Conservation (phyloP, 2,797 vertebrate species). For the Gephyroberyx darwinii region DNA sequence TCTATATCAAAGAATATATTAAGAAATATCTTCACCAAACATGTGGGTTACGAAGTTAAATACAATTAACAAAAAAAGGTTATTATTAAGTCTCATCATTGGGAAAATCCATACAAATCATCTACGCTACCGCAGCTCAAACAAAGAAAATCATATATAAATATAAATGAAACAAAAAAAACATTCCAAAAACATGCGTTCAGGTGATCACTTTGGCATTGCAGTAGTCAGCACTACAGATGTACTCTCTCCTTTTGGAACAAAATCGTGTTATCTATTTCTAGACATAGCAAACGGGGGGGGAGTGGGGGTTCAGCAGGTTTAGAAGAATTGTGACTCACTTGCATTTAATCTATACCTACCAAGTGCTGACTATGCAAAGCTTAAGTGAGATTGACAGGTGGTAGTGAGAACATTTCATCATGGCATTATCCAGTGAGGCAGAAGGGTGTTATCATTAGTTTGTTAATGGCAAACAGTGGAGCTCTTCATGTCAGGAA, state of each 20-base stretch:
- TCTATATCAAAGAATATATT: slow-evolving; percentile 27
- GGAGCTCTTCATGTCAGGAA: slow-evolving; percentile 74
- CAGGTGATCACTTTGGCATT: slow-evolving; percentile 72
- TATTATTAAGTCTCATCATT: slow-evolving; percentile 21
- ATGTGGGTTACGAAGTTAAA: slow-evolving; percentile 14
- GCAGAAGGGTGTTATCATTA: slow-evolving; percentile 80
- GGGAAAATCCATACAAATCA: slow-evolving; percentile 31
- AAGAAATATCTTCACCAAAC: slow-evolving; percentile 10
- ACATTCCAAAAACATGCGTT: slow-evolving; percentile 73
- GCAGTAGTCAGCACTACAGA: slow-evolving; percentile 79
- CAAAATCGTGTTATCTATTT: slow-evolving; percentile 29
- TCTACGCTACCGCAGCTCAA: slow-evolving; percentile 53
- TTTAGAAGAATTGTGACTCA: slow-evolving; percentile 56
- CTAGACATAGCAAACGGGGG: slow-evolving; percentile 30
- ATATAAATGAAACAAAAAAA: slow-evolving; percentile 7
- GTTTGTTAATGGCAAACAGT: slow-evolving; percentile 83
- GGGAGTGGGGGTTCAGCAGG: slow-evolving; percentile 41
- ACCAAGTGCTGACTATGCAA: slow-evolving; percentile 82
- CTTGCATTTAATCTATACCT: slow-evolving; percentile 57
- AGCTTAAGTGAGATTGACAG: slow-evolving; percentile 77
- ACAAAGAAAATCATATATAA: neutral
- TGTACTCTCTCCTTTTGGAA: slow-evolving; percentile 40
- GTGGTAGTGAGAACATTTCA: slow-evolving; percentile 77
- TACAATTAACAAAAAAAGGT: slow-evolving; percentile 31
- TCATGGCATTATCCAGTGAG: slow-evolving; percentile 80